Conservation (phyloP, 2,797 vertebrate species). For the Hippocampus kuda region DNA sequence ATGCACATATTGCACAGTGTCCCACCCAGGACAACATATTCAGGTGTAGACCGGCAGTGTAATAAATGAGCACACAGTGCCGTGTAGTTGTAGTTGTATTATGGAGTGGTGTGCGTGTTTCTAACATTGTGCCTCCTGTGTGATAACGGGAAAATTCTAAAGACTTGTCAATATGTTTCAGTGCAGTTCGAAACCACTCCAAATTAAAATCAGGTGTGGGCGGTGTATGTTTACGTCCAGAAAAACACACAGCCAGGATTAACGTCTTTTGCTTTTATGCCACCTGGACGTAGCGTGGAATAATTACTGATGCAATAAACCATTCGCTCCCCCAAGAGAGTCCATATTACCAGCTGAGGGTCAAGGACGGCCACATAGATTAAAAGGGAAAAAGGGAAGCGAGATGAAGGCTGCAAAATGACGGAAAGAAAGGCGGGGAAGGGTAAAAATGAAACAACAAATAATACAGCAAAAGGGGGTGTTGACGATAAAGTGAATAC, state of each 20-base stretch:
- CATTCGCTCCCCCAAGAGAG: background rate
- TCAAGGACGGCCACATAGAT: slow-evolving; percentile 1
- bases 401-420: background rate
- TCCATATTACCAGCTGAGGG: background rate
- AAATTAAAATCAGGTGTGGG: background rate
- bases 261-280: background rate
- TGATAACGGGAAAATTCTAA: background rate
- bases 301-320: slow-evolving; percentile 7
- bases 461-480: background rate
- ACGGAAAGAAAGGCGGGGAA: background rate
- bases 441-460: background rate
- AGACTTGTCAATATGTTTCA: background rate
- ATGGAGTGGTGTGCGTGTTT: background rate
- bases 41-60: background rate
- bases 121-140: background rate
- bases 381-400: background rate
- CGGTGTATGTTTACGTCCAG: background rate
- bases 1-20: background rate
- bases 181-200: background rate
- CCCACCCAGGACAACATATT: background rate
- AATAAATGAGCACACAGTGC: too few relatives aligned
- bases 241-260: background rate
- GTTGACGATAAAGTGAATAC: background rate
- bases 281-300: background rate
- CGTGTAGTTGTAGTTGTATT: too few relatives aligned